Conservation (phyloP, 2,888 invertebrate genomes). For the Agonum fuliginosum region DNA sequence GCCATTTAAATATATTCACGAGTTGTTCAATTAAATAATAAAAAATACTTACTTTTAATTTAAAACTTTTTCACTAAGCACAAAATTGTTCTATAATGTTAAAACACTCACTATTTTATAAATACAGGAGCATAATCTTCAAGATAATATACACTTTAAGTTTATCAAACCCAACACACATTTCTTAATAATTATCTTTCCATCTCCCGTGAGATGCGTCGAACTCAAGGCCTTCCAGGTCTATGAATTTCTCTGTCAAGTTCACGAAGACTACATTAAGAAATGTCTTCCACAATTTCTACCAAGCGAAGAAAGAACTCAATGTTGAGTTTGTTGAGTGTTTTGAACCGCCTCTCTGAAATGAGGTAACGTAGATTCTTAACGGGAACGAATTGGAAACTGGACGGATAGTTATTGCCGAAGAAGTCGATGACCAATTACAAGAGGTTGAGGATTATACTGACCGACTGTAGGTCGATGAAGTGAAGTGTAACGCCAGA, state of each 20-base stretch:
- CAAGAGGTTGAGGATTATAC: neutral
- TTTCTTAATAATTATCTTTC: conserved; percentile 54
- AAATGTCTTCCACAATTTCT: neutral
- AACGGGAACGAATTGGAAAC: conserved; percentile 32
- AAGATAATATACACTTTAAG: conserved; percentile 66
- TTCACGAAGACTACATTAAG: conserved; percentile 25
- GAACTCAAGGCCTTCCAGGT: conserved; percentile 37
- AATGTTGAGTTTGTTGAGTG: too few relatives aligned
- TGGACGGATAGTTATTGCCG: neutral
- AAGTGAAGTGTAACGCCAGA: conserved; percentile 22
- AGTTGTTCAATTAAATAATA: too few relatives aligned
- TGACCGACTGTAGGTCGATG: conserved; percentile 24
- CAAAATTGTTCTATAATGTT: too few relatives aligned
- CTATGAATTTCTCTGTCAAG: conserved; percentile 53
- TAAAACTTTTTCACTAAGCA: too few relatives aligned
- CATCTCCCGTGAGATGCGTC: neutral
- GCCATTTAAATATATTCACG: too few relatives aligned
- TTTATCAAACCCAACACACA: conserved; percentile 66
- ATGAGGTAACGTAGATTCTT: neutral
- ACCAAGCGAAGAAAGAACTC: neutral
- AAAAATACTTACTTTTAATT: too few relatives aligned
- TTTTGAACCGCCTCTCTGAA: neutral
- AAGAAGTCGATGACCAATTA: neutral
- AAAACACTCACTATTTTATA: conserved; percentile 9
- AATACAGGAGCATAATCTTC: conserved; percentile 63